Conservation (phyloP, 2,888 invertebrate species). For the Epinotia demarniana region DNA sequence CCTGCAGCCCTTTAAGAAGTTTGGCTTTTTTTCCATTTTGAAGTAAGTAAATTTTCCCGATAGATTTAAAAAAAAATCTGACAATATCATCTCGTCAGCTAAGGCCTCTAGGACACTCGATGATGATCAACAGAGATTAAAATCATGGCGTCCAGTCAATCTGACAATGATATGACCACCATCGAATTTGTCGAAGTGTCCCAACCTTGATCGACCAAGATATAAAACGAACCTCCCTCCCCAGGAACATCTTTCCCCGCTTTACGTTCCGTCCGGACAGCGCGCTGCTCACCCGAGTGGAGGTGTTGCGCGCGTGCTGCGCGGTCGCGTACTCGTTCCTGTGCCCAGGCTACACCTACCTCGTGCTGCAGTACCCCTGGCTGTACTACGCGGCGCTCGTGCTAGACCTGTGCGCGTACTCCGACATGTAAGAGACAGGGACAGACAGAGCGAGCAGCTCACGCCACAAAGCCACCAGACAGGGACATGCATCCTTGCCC, state of each 20-base stretch:
- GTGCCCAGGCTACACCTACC: constrained; percentile 66
- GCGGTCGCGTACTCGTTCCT: constrained; percentile 63
- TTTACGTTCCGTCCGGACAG: constrained; percentile 74
- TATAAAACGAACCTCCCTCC: neutral
- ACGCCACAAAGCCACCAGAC: too few relatives aligned
- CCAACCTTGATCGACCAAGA: too few relatives aligned
- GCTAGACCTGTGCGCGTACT: constrained; percentile 65
- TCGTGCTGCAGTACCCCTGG: constrained; percentile 62
- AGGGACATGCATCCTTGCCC: too few relatives aligned
- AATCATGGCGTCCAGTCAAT: too few relatives aligned
- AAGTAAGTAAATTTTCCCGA: constrained; percentile 54
- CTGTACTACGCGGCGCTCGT: constrained; percentile 55
- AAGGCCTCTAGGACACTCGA: too few relatives aligned
- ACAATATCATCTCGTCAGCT: too few relatives aligned
- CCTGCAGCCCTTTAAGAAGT: constrained; percentile 64
- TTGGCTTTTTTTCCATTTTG: constrained; percentile 69
- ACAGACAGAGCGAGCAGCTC: neutral
- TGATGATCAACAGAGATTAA: too few relatives aligned
- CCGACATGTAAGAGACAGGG: constrained; percentile 62
- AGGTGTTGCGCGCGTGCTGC: constrained; percentile 67
- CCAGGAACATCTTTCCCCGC: constrained; percentile 73
- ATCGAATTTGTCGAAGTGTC: too few relatives aligned
- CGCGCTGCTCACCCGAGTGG: constrained; percentile 63
- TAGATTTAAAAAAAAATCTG: too few relatives aligned
- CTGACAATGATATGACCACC: too few relatives aligned